Percentiles rank a stretch among this genome's conserved stretches.
Evolutionary conservation across 2,113 vertebrate genomes (phyloP).

Genomic region (Paedocypris sp.): DNA sequence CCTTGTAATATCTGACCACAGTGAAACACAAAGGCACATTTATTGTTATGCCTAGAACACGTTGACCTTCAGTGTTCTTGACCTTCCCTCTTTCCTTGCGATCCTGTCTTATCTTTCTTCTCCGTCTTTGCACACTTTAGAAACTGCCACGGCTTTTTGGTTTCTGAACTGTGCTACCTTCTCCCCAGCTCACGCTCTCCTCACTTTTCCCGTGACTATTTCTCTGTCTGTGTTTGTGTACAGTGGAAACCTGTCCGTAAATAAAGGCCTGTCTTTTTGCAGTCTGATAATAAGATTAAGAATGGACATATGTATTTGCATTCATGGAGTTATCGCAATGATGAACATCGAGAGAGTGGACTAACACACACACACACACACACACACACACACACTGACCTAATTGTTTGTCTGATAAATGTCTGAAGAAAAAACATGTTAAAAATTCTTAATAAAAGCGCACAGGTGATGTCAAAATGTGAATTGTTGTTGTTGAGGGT

Average conservation of each 20-base stretch:
- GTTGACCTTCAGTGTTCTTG: slow-evolving; percentile 28
- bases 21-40: slow-evolving; percentile 54
- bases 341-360: slow-evolving; percentile 55
- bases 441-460: slow-evolving; percentile 73
- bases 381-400: slow-evolving; percentile 54
- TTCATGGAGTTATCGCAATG: slow-evolving; percentile 62
- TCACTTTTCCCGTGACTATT: slow-evolving; percentile 53
- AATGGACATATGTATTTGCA: slow-evolving; percentile 63
- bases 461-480: slow-evolving; percentile 52
- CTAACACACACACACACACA: slow-evolving; percentile 63
- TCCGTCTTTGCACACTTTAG: slow-evolving; percentile 10
- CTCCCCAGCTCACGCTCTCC: slow-evolving; percentile 35
- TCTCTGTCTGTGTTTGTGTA: slow-evolving; percentile 68
- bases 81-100: background rate
- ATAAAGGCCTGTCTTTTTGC: slow-evolving; percentile 66
- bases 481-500: slow-evolving; percentile 28
- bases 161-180: slow-evolving; percentile 50
- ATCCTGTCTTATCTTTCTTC: slow-evolving; percentile 3
- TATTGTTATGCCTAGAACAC: slow-evolving; percentile 47
- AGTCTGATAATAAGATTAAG: slow-evolving; percentile 65
- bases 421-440: slow-evolving; percentile 51
- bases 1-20: slow-evolving; percentile 55
- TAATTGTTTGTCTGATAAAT: slow-evolving; percentile 58
- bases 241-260: slow-evolving; percentile 68
- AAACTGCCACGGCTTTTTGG: slow-evolving; percentile 27